Evolutionary conservation across 2,888 invertebrate species (phyloP), one percentile per base, ranked within the genome.

Genomic region (Cheilosia grossa): DNA sequence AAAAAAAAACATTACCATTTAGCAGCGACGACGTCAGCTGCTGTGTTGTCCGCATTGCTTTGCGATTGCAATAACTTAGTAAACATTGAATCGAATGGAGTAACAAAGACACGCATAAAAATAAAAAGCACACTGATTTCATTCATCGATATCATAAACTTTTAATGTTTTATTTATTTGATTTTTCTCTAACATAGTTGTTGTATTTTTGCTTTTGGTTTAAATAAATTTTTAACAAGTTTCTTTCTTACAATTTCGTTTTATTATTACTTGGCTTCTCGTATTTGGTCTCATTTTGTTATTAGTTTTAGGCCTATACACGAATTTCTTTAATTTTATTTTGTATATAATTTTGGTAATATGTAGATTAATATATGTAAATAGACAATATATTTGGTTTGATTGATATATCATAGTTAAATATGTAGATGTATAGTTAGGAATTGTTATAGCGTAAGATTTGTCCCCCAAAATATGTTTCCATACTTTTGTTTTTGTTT

Each of bases 391-490:
- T 64, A 53, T 42, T 42, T 53, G 6, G 42, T 73, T 53, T 33
- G 37, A 24, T 64, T 66, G 33, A 72, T 63, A 59, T 58, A 30
- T 21, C 13, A 37, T 74, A 44, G n/a, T 19, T 67, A 61, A 75
- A 61, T 78, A 73, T 19, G 69, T 70, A 67, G 64, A 53, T 69
- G 63, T 82, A 63, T 63, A 73, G 79, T 74, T 47, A 70, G 61
- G 56, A 73, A 61, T 69, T 56, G 72, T 69, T 82, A 49, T 75
- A 85, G 85, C 85, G 85, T 85, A 85, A 85, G 67, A 81, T 81
- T 70, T 85, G 81, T 85, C 85, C 85, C 78, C 85, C 56, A 51
- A 47, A 47, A 58, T 44, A 54, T 54, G 13, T 54, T 47, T 72
- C 64, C 66, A 27, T 27, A 37, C 49, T 63, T 53, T 37, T 66